phyloP scores from a whole-genome alignment of 1,140 invertebrate genomes.

The Myzus persicae region DNA sequence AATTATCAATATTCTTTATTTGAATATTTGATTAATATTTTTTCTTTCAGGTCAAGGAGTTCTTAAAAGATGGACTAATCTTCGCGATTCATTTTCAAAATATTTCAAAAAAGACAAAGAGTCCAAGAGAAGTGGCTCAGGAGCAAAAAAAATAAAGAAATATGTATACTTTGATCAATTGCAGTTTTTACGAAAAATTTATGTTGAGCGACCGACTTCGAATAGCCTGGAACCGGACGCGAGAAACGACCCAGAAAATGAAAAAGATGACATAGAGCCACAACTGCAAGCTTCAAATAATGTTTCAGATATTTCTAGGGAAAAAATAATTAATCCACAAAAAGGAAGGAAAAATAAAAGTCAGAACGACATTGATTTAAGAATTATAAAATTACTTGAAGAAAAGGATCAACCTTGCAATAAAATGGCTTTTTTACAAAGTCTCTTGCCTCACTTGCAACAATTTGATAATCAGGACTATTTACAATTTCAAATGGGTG shows the following conservation, averaged over 20 bases:
- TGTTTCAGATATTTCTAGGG: conserved; percentile 21
- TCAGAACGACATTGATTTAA: conserved; percentile 23
- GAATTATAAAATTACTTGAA: conserved; percentile 25
- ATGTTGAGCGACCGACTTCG: conserved; percentile 18
- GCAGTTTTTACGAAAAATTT: conserved; percentile 22
- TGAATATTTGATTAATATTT: conserved; percentile 28
- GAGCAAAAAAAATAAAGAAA: conserved; percentile 14
- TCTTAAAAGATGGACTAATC: conserved; percentile 32
- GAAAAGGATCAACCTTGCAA: conserved; percentile 31
- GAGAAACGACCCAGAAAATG: too few species aligned
- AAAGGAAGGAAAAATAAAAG: conserved; percentile 12
- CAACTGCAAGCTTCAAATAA: conserved; percentile 8
- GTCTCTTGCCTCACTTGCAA: conserved; percentile 37
- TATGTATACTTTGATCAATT: conserved; percentile 37
- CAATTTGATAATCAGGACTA: conserved; percentile 28
- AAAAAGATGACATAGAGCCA: neutral
- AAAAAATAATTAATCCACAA: conserved; percentile 13
- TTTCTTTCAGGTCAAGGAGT: conserved; percentile 29
- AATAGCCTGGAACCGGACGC: conserved; percentile 16
- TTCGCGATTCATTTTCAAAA: conserved; percentile 37
- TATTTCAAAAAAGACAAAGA: conserved; percentile 13
- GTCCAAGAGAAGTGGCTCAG: conserved; percentile 14
- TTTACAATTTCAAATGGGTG: conserved; percentile 29
- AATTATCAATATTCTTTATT: neutral
- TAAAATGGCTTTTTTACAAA: conserved; percentile 31